Base-by-base conservation (phyloP, 2,888 invertebrate species). In the Ametastegia equiseti region DNA sequence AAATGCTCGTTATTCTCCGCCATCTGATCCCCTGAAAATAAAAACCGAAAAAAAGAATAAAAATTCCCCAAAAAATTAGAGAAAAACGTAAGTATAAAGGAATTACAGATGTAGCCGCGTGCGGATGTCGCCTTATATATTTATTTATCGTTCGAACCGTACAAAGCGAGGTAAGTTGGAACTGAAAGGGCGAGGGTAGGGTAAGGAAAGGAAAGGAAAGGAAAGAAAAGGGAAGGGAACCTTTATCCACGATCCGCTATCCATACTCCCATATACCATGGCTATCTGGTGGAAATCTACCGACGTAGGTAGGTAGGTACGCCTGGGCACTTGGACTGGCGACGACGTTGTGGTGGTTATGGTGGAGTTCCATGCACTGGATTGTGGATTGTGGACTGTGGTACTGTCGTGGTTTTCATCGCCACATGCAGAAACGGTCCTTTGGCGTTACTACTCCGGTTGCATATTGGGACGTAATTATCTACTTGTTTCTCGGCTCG, bases 381-480 rank as follows among this genome's bases (percentile, higher is more conserved):
- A 50, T 2, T 23, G 50, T 19, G 2, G n/a, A n/a, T n/a, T n/a
- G 2, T 19, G 50, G 19, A 19, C n/a, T 50, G 50, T n/a, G n/a
- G n/a, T 19, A 50, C n/a, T 50, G 9, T 50, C 50, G 19, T 4
- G n/a, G 19, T 50, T 50, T 19, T 50, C 50, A 6, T 50, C 50
- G 19, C n/a, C 19, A 9, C 9, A 50, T 50, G 9, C 9, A 9
- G 50, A 50, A 9, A 0, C 30, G 0, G 6, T 30, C 11, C 83
- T 36, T 78, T 23, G 77, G 79, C 82, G 83, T 83, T 42, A 23
- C 50, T 73, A 80, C 54, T 86, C 85, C 86, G 88, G 85, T 88
- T 88, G 89, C 88, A 88, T 89, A 89, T 89, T 88, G 87, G 88
- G 84, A 87, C 86, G 87, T 89, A 89, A 89, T 89, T 89, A 89